Evolutionary conservation across 1,140 invertebrate species (phyloP), one percentile per base, ranked within the genome.

Genomic region (Fopius arisanus): DNA sequence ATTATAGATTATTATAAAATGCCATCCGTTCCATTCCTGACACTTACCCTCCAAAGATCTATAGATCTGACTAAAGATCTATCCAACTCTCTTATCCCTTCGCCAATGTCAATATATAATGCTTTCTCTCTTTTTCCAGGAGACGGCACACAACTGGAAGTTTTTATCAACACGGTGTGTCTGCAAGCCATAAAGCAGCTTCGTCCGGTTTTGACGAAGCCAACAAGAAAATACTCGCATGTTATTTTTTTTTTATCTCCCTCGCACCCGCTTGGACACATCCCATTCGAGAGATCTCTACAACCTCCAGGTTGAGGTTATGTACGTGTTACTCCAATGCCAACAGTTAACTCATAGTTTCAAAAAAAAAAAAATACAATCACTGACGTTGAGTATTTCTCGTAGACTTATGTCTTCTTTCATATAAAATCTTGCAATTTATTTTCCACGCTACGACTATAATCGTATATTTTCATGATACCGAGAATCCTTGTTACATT

Each of bases 331-430:
- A 59, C 43, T 48, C 14, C 43, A 48, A 12, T 48, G 21, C 21
- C 54, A 28, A 59, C 54, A 12, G 54, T 26, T 26, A 1, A 59
- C 19, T 12, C 54, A 12, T 59, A 28, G 19, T n/a, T n/a, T n/a
- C n/a, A n/a, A 19, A 70, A 21, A 31, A 67, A 19, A 59, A 62
- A 59, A 72, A 70, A 66, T 71, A 75, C 70, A 75, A 75, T 75
- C 72, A 75, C 74, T 43, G 74, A 54, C 70, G 66, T 75, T 63
- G 70, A 75, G 70, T 73, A 73, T 66, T 70, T 73, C 67, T 76
- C 73, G 41, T 21, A 62, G 59, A 37, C 54, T 41, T 72, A 70
- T 73, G 65, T 70, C 54, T 75, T 72, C 67, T 68, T 59, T 70
- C 69, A 65, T 43, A 48, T 33, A 66, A 40, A 41, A 70, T 74